Percentiles rank a stretch among this genome's conserved stretches.
phyloP scores from a whole-genome alignment of 2,888 invertebrate genomes.

The Caenorhabditis becei region DNA sequence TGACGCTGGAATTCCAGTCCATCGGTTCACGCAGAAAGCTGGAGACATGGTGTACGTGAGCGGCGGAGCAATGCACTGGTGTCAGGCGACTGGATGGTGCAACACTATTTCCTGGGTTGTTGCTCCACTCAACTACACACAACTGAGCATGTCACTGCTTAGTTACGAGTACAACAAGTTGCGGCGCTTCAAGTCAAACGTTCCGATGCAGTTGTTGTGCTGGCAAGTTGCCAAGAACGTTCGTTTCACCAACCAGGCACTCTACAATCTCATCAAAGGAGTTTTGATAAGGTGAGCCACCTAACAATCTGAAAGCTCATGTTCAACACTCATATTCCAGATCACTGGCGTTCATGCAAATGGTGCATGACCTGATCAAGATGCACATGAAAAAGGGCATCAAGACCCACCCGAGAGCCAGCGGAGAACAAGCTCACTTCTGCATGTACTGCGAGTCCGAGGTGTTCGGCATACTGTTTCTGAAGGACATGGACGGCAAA shows the following conservation, averaged over 20 bases:
- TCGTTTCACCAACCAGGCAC: conserved; percentile 90
- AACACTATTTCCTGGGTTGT: conserved; percentile 99
- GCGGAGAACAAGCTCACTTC: conserved; percentile 97
- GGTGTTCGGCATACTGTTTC: conserved; percentile 97
- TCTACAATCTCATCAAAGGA: conserved; percentile 70
- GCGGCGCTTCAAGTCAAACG: conserved; percentile 95
- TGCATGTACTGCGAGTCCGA: conserved; percentile 98
- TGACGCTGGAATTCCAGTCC: conserved; percentile 96
- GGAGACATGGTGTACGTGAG: conserved; percentile 99
- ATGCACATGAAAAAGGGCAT: conserved; percentile 87
- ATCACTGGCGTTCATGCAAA: conserved; percentile 91
- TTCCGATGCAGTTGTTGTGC: conserved; percentile 97
- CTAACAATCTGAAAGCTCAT: no score
- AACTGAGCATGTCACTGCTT: conserved; percentile 93
- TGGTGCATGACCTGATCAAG: conserved; percentile 91
- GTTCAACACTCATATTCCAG: conserved; percentile 22
- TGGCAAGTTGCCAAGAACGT: conserved; percentile 96
- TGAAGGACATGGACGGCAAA: conserved; percentile 87
- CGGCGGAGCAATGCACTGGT: conserved; percentile 87
- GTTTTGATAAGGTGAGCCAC: background rate
- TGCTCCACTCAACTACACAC: conserved; percentile 94
- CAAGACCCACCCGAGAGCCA: conserved; percentile 85
- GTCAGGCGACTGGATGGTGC: conserved; percentile 85
- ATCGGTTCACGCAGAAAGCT: conserved; percentile 95
- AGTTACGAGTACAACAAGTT: conserved; percentile 98